Conservation (phyloP, 2,113 vertebrate genomes). For the Prunella himalayana region DNA sequence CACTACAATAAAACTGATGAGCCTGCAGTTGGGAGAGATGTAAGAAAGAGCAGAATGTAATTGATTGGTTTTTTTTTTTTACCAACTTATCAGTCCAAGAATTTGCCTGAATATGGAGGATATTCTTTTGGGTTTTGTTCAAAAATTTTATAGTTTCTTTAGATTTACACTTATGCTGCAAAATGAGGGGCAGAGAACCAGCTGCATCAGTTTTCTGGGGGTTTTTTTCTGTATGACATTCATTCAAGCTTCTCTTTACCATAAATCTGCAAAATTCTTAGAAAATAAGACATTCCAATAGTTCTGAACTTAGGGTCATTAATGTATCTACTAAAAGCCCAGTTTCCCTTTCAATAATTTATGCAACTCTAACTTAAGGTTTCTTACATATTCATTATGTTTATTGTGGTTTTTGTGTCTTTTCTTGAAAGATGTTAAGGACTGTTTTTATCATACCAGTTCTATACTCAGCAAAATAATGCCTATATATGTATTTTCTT, state of each 20-base stretch:
- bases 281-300: neutral
- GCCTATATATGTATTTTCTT: neutral
- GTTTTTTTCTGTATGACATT: neutral
- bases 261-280: neutral
- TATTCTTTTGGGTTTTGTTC: accelerated
- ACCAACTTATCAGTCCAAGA: neutral
- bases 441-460: neutral
- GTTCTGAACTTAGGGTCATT: neutral
- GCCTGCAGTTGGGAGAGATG: neutral
- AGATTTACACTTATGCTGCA: neutral
- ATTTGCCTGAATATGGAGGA: neutral
- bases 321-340: neutral
- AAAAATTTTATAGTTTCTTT: neutral
- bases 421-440: neutral
- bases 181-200: neutral
- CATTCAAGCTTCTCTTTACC: neutral
- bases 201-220: neutral
- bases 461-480: neutral
- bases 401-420: neutral
- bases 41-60: neutral
- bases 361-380: neutral
- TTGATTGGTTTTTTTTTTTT: neutral
- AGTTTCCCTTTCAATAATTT: neutral
- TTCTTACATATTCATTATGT: neutral
- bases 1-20: neutral